Evolutionary conservation across 2,888 invertebrate genomes (phyloP).

Genomic region (Lasius fuliginosus): DNA sequence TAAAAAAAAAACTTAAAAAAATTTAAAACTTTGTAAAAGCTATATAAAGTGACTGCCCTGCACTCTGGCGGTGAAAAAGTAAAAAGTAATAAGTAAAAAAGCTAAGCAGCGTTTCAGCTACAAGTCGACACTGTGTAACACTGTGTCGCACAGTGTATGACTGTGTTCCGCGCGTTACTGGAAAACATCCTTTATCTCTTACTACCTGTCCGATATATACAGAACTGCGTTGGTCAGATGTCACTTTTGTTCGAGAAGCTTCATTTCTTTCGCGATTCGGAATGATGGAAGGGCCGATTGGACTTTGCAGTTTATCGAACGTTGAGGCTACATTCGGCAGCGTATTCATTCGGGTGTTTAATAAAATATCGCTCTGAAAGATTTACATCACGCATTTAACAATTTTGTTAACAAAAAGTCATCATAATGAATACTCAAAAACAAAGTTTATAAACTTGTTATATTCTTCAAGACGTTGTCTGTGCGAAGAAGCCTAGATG

Average conservation of each 20-base stretch:
- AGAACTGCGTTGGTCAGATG: conserved; percentile 83
- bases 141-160: too few species aligned
- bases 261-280: conserved; percentile 82
- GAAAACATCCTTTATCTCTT: conserved; percentile 40
- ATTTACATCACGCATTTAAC: conserved; percentile 18
- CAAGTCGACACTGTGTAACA: too few species aligned
- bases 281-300: conserved; percentile 80
- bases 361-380: conserved; percentile 77
- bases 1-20: too few species aligned
- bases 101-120: too few species aligned
- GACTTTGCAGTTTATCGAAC: conserved; percentile 68
- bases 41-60: too few species aligned
- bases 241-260: conserved; percentile 81
- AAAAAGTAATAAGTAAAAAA: too few species aligned
- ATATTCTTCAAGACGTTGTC: conserved; percentile 14
- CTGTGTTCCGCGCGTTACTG: too few species aligned
- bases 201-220: conserved; percentile 85
- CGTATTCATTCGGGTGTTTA: conserved; percentile 74
- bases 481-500: not conserved
- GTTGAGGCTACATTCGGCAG: conserved; percentile 35
- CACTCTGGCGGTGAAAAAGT: too few species aligned
- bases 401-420: conserved; percentile 6
- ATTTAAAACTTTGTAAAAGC: too few species aligned
- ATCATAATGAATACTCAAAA: not conserved
- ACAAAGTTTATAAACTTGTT: conserved; percentile 18